Evolutionary conservation across 2,113 vertebrate genomes (phyloP).

Genomic region (Percina caprodes): DNA sequence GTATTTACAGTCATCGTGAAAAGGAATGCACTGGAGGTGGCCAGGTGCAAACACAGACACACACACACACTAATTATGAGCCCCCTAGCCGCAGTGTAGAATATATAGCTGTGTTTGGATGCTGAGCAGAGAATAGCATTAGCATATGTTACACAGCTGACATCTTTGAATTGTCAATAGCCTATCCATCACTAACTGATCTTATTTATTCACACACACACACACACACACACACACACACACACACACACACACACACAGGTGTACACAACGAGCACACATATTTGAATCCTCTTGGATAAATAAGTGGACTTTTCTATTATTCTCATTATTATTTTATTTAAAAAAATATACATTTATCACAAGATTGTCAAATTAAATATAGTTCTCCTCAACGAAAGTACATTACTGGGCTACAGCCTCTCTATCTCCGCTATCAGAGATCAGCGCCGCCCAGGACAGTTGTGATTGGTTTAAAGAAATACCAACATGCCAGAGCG

Average conservation of each 20-base stretch:
- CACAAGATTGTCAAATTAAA: neutral
- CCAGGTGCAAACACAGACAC: neutral
- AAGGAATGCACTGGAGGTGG: neutral
- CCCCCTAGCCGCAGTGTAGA: slow-evolving; percentile 34
- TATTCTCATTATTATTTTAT: neutral
- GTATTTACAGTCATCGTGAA: neutral
- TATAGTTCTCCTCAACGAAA: neutral
- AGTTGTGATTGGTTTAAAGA: too few species aligned
- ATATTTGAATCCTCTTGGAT: neutral
- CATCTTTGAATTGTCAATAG: slow-evolving; percentile 69
- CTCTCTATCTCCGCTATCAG: too few species aligned
- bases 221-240: slow-evolving; percentile 3
- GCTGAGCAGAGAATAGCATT: slow-evolving; percentile 63
- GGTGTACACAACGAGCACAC: neutral
- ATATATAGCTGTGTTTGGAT: slow-evolving; percentile 65
- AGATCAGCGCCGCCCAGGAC: too few species aligned
- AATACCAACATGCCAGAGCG: too few species aligned
- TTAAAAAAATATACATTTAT: too few species aligned
- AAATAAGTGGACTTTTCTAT: neutral
- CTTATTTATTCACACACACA: slow-evolving; percentile 14
- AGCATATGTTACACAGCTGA: slow-evolving; percentile 70
- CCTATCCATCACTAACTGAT: slow-evolving; percentile 59
- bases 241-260: too few species aligned
- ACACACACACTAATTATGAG: slow-evolving; percentile 53
- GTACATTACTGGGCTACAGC: too few species aligned